phyloP scores from a whole-genome alignment of 2,888 invertebrate genomes.

The Allophyes oxyacanthae region DNA sequence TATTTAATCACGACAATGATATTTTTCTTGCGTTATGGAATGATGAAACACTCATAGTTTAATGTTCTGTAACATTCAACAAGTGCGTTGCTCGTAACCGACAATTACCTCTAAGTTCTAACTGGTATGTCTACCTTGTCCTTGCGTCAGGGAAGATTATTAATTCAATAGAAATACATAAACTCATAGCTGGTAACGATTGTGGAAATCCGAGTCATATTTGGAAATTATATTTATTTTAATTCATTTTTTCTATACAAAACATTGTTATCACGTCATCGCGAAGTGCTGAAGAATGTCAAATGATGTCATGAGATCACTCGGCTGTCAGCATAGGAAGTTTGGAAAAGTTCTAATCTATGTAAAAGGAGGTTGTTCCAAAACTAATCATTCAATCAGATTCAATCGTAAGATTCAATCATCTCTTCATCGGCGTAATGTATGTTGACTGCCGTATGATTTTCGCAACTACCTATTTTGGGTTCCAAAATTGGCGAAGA shows the following conservation, averaged over 20 bases:
- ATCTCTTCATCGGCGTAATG: too few species aligned
- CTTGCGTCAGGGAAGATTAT: slow-evolving; percentile 42
- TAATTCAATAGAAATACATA: slow-evolving; percentile 65
- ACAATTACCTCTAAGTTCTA: slow-evolving; percentile 19
- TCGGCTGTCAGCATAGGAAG: slow-evolving; percentile 1
- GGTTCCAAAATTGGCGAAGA: too few species aligned
- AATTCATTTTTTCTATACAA: slow-evolving; percentile 13
- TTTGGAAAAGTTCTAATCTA: slow-evolving; percentile 5
- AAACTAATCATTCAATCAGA: neutral
- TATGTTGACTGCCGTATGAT: too few species aligned
- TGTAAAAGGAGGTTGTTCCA: too few species aligned
- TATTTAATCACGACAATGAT: too few species aligned
- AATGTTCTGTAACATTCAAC: too few species aligned
- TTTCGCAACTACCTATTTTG: too few species aligned
- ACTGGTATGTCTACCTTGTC: slow-evolving; percentile 47
- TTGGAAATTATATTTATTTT: slow-evolving; percentile 12
- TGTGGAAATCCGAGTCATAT: slow-evolving; percentile 24
- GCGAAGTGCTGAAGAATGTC: slow-evolving; percentile 15
- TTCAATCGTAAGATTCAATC: too few species aligned
- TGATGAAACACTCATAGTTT: too few species aligned
- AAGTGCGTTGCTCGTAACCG: slow-evolving; percentile 15
- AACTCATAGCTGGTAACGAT: slow-evolving; percentile 48
- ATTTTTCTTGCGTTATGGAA: too few species aligned
- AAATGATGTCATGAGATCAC: neutral
- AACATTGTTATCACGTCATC: slow-evolving; percentile 4